Evolutionary conservation across 2,797 vertebrate species (phyloP).

Genomic region (Scolopax bukidnonensis): DNA sequence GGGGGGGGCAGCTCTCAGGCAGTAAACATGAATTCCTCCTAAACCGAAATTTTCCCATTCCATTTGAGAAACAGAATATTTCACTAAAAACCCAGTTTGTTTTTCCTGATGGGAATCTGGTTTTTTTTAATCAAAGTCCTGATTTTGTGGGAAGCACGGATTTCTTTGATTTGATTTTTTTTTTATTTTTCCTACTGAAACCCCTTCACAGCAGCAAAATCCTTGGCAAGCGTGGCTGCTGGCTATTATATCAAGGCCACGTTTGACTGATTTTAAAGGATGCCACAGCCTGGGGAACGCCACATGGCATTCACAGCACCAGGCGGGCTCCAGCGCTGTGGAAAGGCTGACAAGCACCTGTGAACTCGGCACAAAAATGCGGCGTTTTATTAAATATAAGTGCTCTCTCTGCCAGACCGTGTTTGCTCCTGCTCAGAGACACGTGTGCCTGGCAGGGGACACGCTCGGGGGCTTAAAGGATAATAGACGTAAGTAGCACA

Average conservation of each 20-base stretch:
- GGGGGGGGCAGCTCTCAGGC: background rate
- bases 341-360: background rate
- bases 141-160: background rate
- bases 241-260: conserved; percentile 2
- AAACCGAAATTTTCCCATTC: background rate
- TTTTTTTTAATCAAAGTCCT: conserved; percentile 13
- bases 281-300: background rate
- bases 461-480: background rate
- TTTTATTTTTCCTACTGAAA: background rate
- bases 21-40: background rate
- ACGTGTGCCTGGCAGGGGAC: background rate
- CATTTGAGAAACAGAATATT: background rate
- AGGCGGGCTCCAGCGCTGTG: background rate
- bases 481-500: background rate
- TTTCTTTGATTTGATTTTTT: background rate
- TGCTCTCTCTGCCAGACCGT: background rate
- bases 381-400: background rate
- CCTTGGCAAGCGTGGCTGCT: background rate
- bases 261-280: conserved; percentile 7
- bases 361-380: background rate
- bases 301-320: background rate
- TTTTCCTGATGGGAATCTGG: background rate
- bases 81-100: background rate
- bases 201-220: background rate
- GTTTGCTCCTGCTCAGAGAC: background rate